phyloP scores from a whole-genome alignment of 2,888 invertebrate species.

The Taenaris catops region DNA sequence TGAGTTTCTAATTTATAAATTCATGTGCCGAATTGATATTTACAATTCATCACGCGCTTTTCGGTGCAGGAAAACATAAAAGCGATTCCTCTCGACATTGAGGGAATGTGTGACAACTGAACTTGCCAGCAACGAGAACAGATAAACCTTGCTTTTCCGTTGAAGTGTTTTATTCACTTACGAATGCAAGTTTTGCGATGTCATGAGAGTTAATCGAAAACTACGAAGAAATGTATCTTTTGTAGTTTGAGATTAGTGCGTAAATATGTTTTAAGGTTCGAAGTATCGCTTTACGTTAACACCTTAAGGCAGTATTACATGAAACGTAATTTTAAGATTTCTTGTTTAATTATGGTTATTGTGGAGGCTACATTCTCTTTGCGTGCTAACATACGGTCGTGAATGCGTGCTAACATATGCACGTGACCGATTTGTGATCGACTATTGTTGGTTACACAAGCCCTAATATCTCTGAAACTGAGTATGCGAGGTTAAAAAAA shows the following conservation, averaged over 20 bases:
- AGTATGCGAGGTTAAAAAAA: no score
- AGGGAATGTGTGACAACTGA: constrained; percentile 23
- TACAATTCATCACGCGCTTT: no score
- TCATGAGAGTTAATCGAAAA: not conserved
- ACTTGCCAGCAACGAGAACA: constrained; percentile 18
- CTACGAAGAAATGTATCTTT: not conserved
- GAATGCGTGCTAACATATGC: constrained; percentile 28
- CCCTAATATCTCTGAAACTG: no score
- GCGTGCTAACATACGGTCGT: no score
- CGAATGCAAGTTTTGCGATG: not conserved
- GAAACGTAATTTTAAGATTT: constrained; percentile 47
- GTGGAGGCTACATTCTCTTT: constrained; percentile 57
- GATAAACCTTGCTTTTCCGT: constrained; percentile 1
- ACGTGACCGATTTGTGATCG: not conserved
- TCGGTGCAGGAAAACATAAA: no score
- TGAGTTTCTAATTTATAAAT: no score
- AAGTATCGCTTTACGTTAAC: constrained; percentile 43
- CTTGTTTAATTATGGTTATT: constrained; percentile 34
- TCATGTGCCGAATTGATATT: no score
- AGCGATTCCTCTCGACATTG: constrained; percentile 74
- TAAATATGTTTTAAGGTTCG: constrained; percentile 54
- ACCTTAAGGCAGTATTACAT: constrained; percentile 66
- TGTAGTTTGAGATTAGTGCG: constrained; percentile 38
- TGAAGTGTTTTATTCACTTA: constrained; percentile 2
- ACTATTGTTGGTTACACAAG: no score